A percentile compares a stretch with the other conserved stretches of the same genome.
Evolutionary conservation across 1,140 invertebrate genomes (phyloP).

Genomic region (Ips nitidus): DNA sequence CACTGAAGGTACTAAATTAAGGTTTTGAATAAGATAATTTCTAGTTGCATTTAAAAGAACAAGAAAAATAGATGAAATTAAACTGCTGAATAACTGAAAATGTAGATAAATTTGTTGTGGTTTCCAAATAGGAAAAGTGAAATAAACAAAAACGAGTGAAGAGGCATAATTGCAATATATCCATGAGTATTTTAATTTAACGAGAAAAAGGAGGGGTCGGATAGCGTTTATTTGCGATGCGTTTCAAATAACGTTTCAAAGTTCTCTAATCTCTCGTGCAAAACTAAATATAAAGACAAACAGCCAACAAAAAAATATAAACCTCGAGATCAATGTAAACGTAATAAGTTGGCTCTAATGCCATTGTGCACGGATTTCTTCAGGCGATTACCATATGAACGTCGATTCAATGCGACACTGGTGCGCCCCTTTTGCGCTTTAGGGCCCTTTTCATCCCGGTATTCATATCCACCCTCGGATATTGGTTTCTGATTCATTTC

Average conservation of each 20-base stretch:
- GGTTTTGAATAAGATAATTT: no score
- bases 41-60: no score
- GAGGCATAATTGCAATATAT: background rate
- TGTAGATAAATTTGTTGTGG: no score
- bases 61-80: no score
- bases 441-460: slow-evolving; percentile 36
- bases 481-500: slow-evolving; percentile 53
- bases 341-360: slow-evolving; percentile 53
- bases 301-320: slow-evolving; percentile 34
- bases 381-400: slow-evolving; percentile 53
- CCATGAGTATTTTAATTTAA: slow-evolving; percentile 2
- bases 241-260: slow-evolving; percentile 23
- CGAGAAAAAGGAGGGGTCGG: background rate
- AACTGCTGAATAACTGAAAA: no score
- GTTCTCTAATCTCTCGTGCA: slow-evolving; percentile 29
- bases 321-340: slow-evolving; percentile 54
- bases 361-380: slow-evolving; percentile 53
- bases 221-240: slow-evolving; percentile 8
- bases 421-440: slow-evolving; percentile 35
- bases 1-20: no score
- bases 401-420: slow-evolving; percentile 39
- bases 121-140: no score
- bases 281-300: slow-evolving; percentile 36
- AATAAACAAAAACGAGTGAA: no score
- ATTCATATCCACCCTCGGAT: slow-evolving; percentile 46